Evolutionary conservation across 1,140 invertebrate genomes (phyloP), one percentile per base, ranked within the genome.

Genomic region (Euwallacea similis): DNA sequence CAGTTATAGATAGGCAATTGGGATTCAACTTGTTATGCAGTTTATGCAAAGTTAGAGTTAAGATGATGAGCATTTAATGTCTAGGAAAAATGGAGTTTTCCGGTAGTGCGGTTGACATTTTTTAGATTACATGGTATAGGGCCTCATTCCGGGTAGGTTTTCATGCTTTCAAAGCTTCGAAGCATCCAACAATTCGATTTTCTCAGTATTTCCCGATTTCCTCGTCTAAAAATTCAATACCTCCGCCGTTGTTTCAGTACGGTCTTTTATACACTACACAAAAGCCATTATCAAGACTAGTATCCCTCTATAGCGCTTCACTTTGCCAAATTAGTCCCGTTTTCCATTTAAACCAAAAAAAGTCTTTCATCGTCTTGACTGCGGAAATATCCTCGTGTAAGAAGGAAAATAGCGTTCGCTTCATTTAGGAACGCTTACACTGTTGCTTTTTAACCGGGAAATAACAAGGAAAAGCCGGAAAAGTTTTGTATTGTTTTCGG

Each of bases 311-410:
- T 50, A 50, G 46, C 13, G 46, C 46, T 50, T 50, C 46, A 50
- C 46, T 50, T 50, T 50, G 46, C 46, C 46, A 50, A 50, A 50
- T 50, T 50, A 50, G 46, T 50, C 46, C 9, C 46, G 46, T 50
- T 50, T 50, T 50, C 46, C 46, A 50, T 50, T 50, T 50, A 50
- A 50, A 50, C 46, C 13, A 50, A 50, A 50, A 50, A 50, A 50
- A 50, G 46, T 10, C 46, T 50, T 50, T 50, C 21, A 33, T 33
- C 21, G 21, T 50, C 46, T 50, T 50, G 9, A 50, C 9, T 10
- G 46, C 46, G 46, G 13, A 13, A 13, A 13, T 50, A 33, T 33
- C 21, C 21, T 33, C 21, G 21, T 33, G 21, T 33, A 33, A 33
- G 21, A 50, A 50, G 13, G 46, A 50, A 50, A 50, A 50, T 50